Evolutionary conservation across 1,140 invertebrate species (phyloP).

Genomic region (Lucilia cuprina): DNA sequence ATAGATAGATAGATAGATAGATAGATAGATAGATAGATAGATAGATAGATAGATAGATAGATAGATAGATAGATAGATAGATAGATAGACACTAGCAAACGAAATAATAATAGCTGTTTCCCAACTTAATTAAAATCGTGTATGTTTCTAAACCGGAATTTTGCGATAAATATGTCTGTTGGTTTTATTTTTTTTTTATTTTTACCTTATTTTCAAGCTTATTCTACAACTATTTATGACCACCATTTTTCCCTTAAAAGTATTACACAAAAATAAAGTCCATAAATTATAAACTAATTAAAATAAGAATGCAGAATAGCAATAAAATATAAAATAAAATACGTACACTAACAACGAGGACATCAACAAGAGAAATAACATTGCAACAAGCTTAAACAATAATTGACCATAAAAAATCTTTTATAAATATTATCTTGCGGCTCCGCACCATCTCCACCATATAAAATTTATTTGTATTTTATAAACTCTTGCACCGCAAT

Average conservation of each 20-base stretch:
- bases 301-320: background rate
- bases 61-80: too few species aligned
- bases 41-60: too few species aligned
- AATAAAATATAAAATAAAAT: background rate
- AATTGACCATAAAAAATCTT: constrained; percentile 17
- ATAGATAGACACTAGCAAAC: too few species aligned
- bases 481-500: background rate
- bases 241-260: too few species aligned
- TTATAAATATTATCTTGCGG: background rate
- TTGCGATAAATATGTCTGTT: too few species aligned
- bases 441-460: background rate
- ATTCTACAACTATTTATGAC: background rate
- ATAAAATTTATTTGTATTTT: background rate
- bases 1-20: too few species aligned
- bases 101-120: too few species aligned
- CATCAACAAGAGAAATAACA: background rate
- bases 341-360: background rate
- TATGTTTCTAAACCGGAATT: too few species aligned
- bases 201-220: background rate
- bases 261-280: background rate
- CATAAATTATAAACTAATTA: constrained; percentile 13
- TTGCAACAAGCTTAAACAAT: background rate
- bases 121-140: too few species aligned
- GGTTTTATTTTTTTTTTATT: too few species aligned
- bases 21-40: too few species aligned